Percentiles rank a stretch among this genome's conserved stretches.
phyloP scores from a whole-genome alignment of 2,888 invertebrate genomes.

The Argyra leucocephala region DNA sequence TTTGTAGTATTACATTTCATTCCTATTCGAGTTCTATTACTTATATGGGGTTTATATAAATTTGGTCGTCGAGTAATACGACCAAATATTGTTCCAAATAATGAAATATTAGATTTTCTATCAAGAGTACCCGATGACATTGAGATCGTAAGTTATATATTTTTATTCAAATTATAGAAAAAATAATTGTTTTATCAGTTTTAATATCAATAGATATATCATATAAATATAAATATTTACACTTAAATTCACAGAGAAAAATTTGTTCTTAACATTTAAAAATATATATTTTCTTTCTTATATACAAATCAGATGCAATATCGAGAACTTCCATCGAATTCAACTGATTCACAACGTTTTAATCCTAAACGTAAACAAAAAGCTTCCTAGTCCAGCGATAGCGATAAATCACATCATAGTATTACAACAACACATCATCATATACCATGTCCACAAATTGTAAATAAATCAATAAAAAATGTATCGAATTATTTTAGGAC shows the following conservation, averaged over 20 bases:
- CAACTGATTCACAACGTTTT: constrained; percentile 33
- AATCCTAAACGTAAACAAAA: constrained; percentile 41
- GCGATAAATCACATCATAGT: constrained; percentile 27
- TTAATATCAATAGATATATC: too few relatives aligned
- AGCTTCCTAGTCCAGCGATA: constrained; percentile 40
- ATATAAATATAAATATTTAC: too few relatives aligned
- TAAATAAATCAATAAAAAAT: constrained; percentile 34
- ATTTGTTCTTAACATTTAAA: too few relatives aligned
- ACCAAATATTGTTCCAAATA: constrained; percentile 92
- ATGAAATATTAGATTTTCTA: constrained; percentile 88
- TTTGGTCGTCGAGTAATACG: constrained; percentile 86
- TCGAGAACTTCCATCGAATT: constrained; percentile 38
- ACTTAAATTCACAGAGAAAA: too few relatives aligned
- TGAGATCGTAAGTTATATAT: constrained; percentile 60
- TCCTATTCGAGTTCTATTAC: constrained; percentile 77
- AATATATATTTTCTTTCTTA: background rate
- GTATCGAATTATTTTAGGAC: constrained; percentile 35
- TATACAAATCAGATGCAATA: constrained; percentile 34
- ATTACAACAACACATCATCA: constrained; percentile 25
- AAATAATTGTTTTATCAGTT: too few relatives aligned
- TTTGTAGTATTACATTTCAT: constrained; percentile 76
- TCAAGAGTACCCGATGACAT: constrained; percentile 92
- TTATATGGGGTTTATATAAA: constrained; percentile 93
- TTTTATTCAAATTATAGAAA: too few relatives aligned
- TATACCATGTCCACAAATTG: constrained; percentile 27